Percentiles rank a stretch among this genome's conserved stretches.
Evolutionary conservation across 2,797 vertebrate species (phyloP).

Genomic region (Clarias platycephalus): DNA sequence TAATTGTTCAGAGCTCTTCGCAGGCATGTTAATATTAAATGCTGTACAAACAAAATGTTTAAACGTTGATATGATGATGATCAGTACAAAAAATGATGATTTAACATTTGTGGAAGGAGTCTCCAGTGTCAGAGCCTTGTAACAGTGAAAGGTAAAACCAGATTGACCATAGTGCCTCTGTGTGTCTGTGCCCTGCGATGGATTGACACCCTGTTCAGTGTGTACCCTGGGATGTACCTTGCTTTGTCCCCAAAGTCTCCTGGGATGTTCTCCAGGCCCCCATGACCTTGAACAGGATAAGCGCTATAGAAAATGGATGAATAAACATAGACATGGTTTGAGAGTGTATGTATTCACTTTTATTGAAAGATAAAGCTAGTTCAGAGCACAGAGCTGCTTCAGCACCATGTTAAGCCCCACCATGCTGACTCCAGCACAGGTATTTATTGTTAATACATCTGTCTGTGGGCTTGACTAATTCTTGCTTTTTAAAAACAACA

Average conservation of each 20-base stretch:
- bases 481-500: background rate
- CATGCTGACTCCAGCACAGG: constrained; percentile 50
- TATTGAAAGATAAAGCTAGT: background rate
- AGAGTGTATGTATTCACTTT: background rate
- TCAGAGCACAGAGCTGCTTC: background rate
- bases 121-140: background rate
- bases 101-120: background rate
- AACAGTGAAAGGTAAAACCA: background rate
- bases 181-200: no score
- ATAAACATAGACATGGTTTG: no score
- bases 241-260: no score
- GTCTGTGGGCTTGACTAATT: constrained; percentile 17
- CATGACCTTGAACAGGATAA: no score
- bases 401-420: constrained; percentile 38
- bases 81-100: background rate
- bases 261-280: no score
- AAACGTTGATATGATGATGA: background rate
- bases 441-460: constrained; percentile 50
- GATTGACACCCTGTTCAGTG: no score
- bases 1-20: background rate
- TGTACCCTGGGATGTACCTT: no score
- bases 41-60: no score
- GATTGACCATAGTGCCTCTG: no score
- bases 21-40: background rate
- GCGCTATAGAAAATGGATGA: no score